Evolutionary conservation across 2,797 vertebrate genomes (phyloP).

Genomic region (Eremophila alpestris): DNA sequence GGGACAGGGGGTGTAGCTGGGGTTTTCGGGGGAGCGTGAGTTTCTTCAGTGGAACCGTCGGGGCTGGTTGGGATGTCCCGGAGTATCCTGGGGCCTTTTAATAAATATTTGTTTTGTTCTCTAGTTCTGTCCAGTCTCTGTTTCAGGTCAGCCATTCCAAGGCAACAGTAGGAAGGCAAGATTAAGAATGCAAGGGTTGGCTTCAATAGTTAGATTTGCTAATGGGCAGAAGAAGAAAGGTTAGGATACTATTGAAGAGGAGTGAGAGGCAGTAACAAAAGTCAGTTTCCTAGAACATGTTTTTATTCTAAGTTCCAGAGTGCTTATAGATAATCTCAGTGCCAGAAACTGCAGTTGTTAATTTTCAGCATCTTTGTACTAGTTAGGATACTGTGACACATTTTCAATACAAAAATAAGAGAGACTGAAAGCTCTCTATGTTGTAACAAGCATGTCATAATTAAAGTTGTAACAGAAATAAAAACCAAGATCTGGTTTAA

Average conservation of each 20-base stretch:
- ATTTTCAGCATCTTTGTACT: neutral
- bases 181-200: neutral
- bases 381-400: neutral
- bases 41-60: no score
- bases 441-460: neutral
- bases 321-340: neutral
- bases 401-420: neutral
- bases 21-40: no score
- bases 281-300: neutral
- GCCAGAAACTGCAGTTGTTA: neutral
- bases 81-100: no score
- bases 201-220: neutral
- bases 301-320: neutral
- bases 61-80: no score
- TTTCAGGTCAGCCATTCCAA: no score
- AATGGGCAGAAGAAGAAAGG: neutral
- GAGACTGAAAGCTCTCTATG: neutral
- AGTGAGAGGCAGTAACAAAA: neutral
- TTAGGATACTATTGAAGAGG: neutral
- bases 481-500: neutral
- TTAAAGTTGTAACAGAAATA: neutral
- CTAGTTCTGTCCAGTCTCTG: no score
- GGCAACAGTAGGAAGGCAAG: neutral
- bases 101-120: no score
- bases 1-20: no score